Percentiles rank a stretch among this genome's conserved stretches.
These are phyloP conservation scores for Drosophila atroscutellata DNA, from an alignment of 2,888 invertebrate species.

Conservation along the genomic window DNA sequence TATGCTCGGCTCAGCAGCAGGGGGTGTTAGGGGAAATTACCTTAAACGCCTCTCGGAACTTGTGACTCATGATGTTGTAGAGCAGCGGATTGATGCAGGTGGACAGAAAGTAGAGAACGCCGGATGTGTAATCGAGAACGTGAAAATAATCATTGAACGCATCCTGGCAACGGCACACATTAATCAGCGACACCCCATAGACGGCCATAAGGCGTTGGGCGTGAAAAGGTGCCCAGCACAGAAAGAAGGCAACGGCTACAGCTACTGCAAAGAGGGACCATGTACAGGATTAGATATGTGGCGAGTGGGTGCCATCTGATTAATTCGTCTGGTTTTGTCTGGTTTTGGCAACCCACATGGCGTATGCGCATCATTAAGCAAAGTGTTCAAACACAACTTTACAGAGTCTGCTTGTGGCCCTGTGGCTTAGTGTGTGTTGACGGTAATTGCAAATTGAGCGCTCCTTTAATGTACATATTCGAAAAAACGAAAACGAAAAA, in stretches of 20 bases:
- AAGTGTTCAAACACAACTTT: constrained; percentile 21
- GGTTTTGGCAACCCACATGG: constrained; percentile 22
- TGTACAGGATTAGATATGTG: constrained; percentile 26
- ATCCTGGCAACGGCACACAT: constrained; percentile 76
- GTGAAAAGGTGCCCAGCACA: constrained; percentile 97
- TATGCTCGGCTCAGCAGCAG: neutral
- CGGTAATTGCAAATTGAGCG: constrained; percentile 56
- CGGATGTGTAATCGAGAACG: constrained; percentile 89
- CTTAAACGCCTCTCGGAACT: constrained; percentile 90
- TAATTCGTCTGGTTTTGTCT: constrained; percentile 11
- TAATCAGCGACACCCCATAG: constrained; percentile 86
- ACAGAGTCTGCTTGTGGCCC: constrained; percentile 1
- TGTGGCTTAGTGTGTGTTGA: constrained; percentile 25
- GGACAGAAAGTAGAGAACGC: constrained; percentile 89
- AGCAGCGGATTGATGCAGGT: constrained; percentile 90
- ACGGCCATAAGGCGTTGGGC: constrained; percentile 94
- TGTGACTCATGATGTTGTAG: constrained; percentile 90
- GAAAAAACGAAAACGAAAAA: neutral
- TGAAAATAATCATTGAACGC: constrained; percentile 87
- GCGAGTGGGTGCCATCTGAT: constrained; percentile 4
- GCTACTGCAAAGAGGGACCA: constrained; percentile 88
- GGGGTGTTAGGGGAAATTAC: constrained; percentile 79
- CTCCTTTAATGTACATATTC: constrained; percentile 15
- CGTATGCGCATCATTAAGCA: constrained; percentile 43
- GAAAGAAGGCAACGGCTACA: constrained; percentile 92